Evolutionary conservation across 30 jellyfish, hydroid and myxozoan genomes (phyloP), one percentile per base, ranked within the genome.

Genomic region (Calvadosia cruxmelitensis): DNA sequence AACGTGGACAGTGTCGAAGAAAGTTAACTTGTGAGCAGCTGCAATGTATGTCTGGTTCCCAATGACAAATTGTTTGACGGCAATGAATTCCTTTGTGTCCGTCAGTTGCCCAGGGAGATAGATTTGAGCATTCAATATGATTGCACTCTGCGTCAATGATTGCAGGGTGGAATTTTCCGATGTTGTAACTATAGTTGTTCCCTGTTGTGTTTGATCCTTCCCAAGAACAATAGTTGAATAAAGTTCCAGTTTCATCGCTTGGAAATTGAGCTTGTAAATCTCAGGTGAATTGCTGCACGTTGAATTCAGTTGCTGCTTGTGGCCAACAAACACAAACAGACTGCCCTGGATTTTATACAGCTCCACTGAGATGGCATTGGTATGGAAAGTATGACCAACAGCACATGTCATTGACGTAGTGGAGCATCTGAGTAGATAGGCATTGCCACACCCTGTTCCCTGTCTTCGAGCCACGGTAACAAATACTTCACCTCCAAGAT

Each of bases 371-470:
- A 49, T 27, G 16, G 93, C 93, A 29, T 49, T 63, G n/a, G 96
- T 85, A 30, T 2, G 49, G 0, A 85, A 33, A 1, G 33, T 50
- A 28, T 85, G 85, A 33, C 30, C 28, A n/a, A 33, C 62, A 33
- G 1, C 31, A 61, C 96, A 85, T 34, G 71, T 2, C 3, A 79
- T 49, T 1, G 52, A 34, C 5, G 72, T 26, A 26, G 81, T n/a
- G 10, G 57, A 42, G 53, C 96, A 85, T 27, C 64, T 66, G 10
- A 85, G 64, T 31, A 85, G 68, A 42, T 78, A 78, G 5, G 93
- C 96, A 0, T 75, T 72, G 13, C 96, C 96, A 49, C 96, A 85
- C 16, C 83, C 85, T 0, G 96, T 53, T 1, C 73, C 80, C 5
- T 42, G 33, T 0, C 72, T 49, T 5, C 96, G 83, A 27, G 93